Evolutionary conservation across 1,140 invertebrate genomes (phyloP), one percentile per base, ranked within the genome.

Genomic region (Dryas iulia): DNA sequence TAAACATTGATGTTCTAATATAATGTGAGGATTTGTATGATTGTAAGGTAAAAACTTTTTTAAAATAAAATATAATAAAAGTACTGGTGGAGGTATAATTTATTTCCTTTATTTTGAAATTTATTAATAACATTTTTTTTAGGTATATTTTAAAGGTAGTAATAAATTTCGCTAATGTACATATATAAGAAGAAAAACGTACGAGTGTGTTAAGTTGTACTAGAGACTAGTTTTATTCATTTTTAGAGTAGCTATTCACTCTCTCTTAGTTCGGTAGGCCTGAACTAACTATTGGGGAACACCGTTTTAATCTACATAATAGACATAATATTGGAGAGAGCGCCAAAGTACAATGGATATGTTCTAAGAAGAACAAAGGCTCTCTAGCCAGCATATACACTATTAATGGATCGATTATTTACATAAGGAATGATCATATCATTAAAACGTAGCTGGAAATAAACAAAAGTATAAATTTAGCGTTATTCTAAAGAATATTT

Each of bases 281-380:
- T 0, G 73, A 80, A 0, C 68, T 84, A 1, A 24, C 64, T 26
- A 59, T 79, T 10, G 80, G 77, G 4, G 52, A 69, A 7, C 76
- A 82, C 39, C 61, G 81, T 1, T 85, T 77, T 56, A 79, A 83
- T 52, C 73, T 54, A n/a, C 35, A 71, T 12, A 72, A 72, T 47
- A n/a, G n/a, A 47, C 0, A 14, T 14, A 47, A 18, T 7, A 21
- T 0, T 7, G 3, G 8, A 47, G 39, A 81, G 59, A 21, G 81
- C 79, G 0, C 58, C 66, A 2, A 79, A 26, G 64, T 64, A 0
- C 71, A 77, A 28, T 86, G 84, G 84, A 68, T 71, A 0, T 86
- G 84, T 58, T 71, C 69, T 28, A 82, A 82, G 57, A 68, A 77
- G 53, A 67, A 71, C 0, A 73, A 62, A 1, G 65, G 69, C 5